phyloP scores from a whole-genome alignment of 2,113 vertebrate species.

The Podarcis muralis region DNA sequence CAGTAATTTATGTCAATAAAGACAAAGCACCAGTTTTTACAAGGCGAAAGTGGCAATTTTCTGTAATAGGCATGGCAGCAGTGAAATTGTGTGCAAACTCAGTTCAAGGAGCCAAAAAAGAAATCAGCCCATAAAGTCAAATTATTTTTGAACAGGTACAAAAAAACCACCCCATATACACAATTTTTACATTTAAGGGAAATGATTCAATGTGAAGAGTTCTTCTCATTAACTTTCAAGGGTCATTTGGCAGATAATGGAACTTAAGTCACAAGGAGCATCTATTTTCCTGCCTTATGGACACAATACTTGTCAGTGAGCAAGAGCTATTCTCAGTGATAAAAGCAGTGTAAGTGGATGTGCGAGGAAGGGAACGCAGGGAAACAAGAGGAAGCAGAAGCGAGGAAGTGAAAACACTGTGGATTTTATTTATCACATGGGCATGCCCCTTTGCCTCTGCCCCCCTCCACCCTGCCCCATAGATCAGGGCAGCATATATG shows the following conservation, averaged over 20 bases:
- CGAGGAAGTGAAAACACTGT: background rate
- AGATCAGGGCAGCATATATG: background rate
- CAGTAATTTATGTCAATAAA: slow-evolving; percentile 50
- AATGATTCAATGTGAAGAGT: slow-evolving; percentile 46
- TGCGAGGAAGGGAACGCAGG: background rate
- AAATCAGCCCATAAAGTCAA: slow-evolving; percentile 51
- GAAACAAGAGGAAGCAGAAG: background rate
- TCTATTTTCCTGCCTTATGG: slow-evolving; percentile 48
- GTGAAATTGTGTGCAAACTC: slow-evolving; percentile 48
- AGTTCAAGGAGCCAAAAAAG: slow-evolving; percentile 47
- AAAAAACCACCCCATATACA: slow-evolving; percentile 39
- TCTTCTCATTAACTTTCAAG: slow-evolving; percentile 64
- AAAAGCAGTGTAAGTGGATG: background rate
- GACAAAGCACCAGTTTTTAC: slow-evolving; percentile 37
- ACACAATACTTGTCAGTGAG: slow-evolving; percentile 25
- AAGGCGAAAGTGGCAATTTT: slow-evolving; percentile 49
- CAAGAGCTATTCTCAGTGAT: background rate
- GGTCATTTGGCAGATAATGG: slow-evolving; percentile 59
- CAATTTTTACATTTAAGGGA: slow-evolving; percentile 50
- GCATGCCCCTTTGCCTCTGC: too few relatives aligned
- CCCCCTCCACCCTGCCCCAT: background rate
- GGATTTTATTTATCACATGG: background rate
- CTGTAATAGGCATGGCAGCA: slow-evolving; percentile 21
- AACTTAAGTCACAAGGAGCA: slow-evolving; percentile 43
- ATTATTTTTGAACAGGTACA: slow-evolving; percentile 55